phyloP scores from a whole-genome alignment of 2,113 vertebrate species.

The Nesogale talazaci region DNA sequence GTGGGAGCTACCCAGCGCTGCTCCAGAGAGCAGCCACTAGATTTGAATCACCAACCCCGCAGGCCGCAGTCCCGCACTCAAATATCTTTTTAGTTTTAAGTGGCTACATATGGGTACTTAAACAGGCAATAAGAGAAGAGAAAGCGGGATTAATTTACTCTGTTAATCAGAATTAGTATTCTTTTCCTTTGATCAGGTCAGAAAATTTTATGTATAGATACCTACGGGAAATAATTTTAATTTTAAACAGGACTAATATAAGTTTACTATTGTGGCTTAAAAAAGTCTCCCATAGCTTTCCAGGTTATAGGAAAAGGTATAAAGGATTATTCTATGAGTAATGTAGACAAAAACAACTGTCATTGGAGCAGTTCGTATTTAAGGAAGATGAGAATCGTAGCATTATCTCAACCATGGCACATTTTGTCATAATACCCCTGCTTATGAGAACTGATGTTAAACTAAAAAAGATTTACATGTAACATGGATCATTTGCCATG shows the following conservation, averaged over 20 bases:
- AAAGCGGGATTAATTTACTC: background rate
- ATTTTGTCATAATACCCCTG: no score
- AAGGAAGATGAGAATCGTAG: constrained; percentile 36
- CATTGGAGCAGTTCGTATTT: background rate
- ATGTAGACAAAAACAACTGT: constrained; percentile 55
- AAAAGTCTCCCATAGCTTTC: constrained; percentile 26
- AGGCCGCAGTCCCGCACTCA: no score
- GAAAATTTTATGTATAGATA: constrained; percentile 62
- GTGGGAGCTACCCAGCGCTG: no score
- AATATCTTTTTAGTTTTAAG: constrained; percentile 75
- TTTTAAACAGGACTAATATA: background rate
- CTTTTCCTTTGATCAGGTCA: constrained; percentile 61
- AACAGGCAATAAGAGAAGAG: background rate
- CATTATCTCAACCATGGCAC: background rate
- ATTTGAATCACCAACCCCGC: no score
- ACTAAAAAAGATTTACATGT: no score
- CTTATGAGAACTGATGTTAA: no score
- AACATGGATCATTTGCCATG: no score
- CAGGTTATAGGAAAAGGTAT: constrained; percentile 14
- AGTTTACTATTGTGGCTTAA: constrained; percentile 45
- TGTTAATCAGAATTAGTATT: constrained; percentile 26
- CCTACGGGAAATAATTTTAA: constrained; percentile 12
- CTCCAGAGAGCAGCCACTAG: no score
- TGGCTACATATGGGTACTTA: constrained; percentile 74
- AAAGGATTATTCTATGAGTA: background rate